Conservation (phyloP, 2,113 vertebrate genomes). For the Scomber scombrus region DNA sequence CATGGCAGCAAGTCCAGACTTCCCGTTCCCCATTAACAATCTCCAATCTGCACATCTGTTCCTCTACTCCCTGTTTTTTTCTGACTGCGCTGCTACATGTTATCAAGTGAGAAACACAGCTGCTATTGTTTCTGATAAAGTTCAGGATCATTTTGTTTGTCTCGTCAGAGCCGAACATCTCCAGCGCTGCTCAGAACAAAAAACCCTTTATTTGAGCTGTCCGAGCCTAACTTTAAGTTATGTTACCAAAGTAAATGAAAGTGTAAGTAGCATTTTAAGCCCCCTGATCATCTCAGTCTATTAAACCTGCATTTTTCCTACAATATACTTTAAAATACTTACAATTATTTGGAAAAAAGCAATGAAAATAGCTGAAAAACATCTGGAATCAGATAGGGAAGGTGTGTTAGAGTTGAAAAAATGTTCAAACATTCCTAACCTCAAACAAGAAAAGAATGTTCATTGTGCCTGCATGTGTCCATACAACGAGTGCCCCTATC, state of each 20-base stretch:
- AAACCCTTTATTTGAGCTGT: slow-evolving; percentile 5
- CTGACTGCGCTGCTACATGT: slow-evolving; percentile 11
- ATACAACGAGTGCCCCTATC: slow-evolving; percentile 3
- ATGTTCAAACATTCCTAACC: not conserved
- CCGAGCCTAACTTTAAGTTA: slow-evolving; percentile 14
- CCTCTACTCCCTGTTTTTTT: slow-evolving; percentile 8
- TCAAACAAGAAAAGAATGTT: not conserved
- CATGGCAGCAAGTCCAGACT: slow-evolving; percentile 52
- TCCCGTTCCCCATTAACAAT: not conserved
- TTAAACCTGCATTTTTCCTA: not conserved
- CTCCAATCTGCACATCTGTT: slow-evolving; percentile 15
- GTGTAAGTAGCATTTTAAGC: not conserved
- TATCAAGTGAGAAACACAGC: not conserved
- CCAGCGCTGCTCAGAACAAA: not conserved
- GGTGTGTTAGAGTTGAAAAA: not conserved
- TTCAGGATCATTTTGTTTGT: slow-evolving; percentile 21
- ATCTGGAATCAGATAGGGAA: not conserved
- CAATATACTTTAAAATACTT: too few relatives aligned
- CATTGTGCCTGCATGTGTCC: not conserved
- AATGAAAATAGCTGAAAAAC: too few relatives aligned
- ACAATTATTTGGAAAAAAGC: too few relatives aligned
- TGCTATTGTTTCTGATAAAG: slow-evolving; percentile 1
- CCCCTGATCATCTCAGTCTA: not conserved
- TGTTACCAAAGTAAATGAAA: slow-evolving; percentile 32
- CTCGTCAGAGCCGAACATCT: slow-evolving; percentile 4